Base-by-base conservation (phyloP, 1,140 invertebrate species). In the Andricus grossulariae region DNA sequence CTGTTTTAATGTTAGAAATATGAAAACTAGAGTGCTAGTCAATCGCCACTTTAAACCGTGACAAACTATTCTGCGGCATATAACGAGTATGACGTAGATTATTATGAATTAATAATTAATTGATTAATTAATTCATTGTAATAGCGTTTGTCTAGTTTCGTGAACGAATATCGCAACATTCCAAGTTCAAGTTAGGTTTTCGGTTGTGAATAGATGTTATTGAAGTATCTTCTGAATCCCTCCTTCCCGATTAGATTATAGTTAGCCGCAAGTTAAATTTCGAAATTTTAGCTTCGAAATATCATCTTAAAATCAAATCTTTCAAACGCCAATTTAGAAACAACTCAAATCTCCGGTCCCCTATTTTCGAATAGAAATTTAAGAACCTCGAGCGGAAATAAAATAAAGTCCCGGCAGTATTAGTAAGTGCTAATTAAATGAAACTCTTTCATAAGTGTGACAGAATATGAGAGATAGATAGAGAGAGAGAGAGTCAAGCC, bases 51-150 rank as follows among this genome's bases (percentile, higher is more conserved):
- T 70, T 70, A 51, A 32, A 39, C 25, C 39, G 74, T 15, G n/a
- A 75, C 25, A 66, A 18, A 51, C 57, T 71, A 13, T 50, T 71
- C 49, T 70, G 50, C 50, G 57, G 71, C 74, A 75, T 75, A 75
- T 75, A 57, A 13, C 21, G 11, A 75, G 39, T 45, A 70, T 71
- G 50, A 50, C 50, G 60, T 75, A 32, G 50, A 75, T 12, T 55
- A 54, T 74, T 54, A n/a, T 16, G 16, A 50, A 52, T 49, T 73
- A 55, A 55, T 52, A 13, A 45, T 60, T 74, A 25, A 25, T 73
- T 50, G 32, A 21, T 57, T 50, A 32, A 45, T 60, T 50, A 50
- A 75, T 70, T 70, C 25, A 70, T 21, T 52, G 52, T 49, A 25
- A 50, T 51, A 75, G 50, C 18, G 57, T 19, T 75, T 51, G 74